Conservation (phyloP, 2,113 vertebrate genomes). For the Empidonax traillii region DNA sequence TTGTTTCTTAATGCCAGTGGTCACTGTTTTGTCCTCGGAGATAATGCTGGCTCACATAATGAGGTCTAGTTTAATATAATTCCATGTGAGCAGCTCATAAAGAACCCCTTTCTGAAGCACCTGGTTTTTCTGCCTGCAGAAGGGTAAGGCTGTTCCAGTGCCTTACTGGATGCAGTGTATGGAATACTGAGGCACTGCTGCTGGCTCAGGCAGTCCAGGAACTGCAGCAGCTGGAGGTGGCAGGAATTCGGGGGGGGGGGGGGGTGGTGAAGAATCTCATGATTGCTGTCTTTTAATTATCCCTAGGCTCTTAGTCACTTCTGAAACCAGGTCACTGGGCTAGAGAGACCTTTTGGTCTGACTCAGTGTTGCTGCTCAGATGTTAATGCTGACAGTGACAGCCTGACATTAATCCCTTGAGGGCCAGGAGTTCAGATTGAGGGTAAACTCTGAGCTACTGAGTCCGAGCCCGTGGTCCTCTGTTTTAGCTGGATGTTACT, state of each 20-base stretch:
- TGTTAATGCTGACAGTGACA: conserved; percentile 9
- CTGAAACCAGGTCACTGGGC: background rate
- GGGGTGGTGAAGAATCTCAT: background rate
- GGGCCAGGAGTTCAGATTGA: background rate
- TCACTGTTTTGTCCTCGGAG: background rate
- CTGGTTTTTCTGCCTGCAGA: fast-evolving
- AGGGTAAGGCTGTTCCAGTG: fast-evolving
- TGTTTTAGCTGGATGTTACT: background rate
- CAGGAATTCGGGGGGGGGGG: background rate
- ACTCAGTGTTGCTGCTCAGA: background rate
- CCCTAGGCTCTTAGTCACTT: background rate
- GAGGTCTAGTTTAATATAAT: background rate
- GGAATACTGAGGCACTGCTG: background rate
- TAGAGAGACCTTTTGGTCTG: background rate
- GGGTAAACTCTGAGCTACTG: background rate
- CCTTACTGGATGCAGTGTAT: fast-evolving
- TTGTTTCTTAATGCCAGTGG: background rate
- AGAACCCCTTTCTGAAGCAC: background rate
- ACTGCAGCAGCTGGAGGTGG: background rate
- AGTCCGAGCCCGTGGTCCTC: background rate
- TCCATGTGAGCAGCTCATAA: background rate
- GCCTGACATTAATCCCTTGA: conserved; percentile 31
- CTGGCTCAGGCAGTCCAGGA: background rate
- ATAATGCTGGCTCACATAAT: background rate
- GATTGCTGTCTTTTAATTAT: background rate